Percentiles rank a stretch among this genome's conserved stretches.
phyloP scores from a whole-genome alignment of 1,140 invertebrate species.

The Lordiphosa stackelbergi region DNA sequence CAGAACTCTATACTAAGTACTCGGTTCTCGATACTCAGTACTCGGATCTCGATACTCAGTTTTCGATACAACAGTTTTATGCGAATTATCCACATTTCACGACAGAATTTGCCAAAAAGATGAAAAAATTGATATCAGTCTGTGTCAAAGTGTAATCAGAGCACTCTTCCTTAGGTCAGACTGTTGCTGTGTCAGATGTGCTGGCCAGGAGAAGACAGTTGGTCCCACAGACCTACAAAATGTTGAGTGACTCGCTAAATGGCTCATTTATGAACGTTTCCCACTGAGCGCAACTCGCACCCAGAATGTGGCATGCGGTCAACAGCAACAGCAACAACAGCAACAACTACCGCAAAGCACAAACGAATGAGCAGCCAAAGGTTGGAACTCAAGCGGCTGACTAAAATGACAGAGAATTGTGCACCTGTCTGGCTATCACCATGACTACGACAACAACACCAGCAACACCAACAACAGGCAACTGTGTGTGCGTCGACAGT shows the following conservation, averaged over 20 bases:
- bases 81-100: too few species aligned
- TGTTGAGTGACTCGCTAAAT: conserved; percentile 69
- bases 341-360: conserved; percentile 57
- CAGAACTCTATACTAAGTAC: too few species aligned
- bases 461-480: conserved; percentile 31
- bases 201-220: conserved; percentile 40
- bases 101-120: too few species aligned
- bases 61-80: too few species aligned
- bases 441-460: conserved; percentile 62
- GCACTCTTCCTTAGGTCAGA: not conserved
- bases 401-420: conserved; percentile 66
- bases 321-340: conserved; percentile 23
- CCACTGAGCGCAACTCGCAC: conserved; percentile 45
- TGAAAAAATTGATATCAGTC: too few species aligned
- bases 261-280: conserved; percentile 70
- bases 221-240: conserved; percentile 27
- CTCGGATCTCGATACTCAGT: too few species aligned
- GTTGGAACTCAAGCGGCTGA: conserved; percentile 55
- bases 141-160: not conserved
- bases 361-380: conserved; percentile 57
- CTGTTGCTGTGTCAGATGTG: conserved; percentile 23
- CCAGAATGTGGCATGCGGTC: conserved; percentile 67
- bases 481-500: conserved; percentile 43
- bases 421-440: conserved; percentile 73
- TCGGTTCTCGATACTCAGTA: too few species aligned